Evolutionary conservation across 2,113 vertebrate species (phyloP), one percentile per base, ranked within the genome.

Genomic region (Cephalopholis sonnerati): DNA sequence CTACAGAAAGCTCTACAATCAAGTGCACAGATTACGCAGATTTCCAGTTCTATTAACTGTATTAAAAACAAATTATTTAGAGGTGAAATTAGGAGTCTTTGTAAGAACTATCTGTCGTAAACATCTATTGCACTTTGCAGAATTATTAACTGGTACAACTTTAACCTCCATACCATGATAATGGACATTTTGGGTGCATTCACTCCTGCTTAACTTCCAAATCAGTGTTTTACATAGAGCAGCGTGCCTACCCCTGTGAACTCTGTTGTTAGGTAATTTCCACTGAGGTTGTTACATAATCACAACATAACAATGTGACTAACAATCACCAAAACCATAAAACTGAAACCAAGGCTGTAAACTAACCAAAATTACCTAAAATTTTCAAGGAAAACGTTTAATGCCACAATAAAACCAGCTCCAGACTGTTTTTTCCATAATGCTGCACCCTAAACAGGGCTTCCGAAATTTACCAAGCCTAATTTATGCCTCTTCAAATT

Each of bases 401-500:
- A 80, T 16, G 22, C 25, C 51, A 36, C 12, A 5, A 57, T 72
- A 70, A 87, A 87, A 81, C 15, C 46, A 69, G 59, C 22, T 36
- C n/a, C n/a, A 24, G 39, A 24, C 44, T 9, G n/a, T 62, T 77
- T 25, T 74, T 51, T 72, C 67, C 64, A 53, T 61, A 53, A 64
- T 10, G 10, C 61, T 83, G 22, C 57, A 57, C 24, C 61, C 61
- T 32, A 32, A 50, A 76, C 62, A 62, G 10, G 81, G 11, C 44
- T 50, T 82, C 74, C 7, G 3, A 74, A 77, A 69, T 3, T 11
- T 10, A 64, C 36, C 1, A 24, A 55, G 16, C 2, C 7, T 64
- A 27, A 85, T 79, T 82, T 66, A 83, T 32, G 69, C 39, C 48
- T 83, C 22, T 36, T 39, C 7, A 24, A 17, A 66, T 82, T 55